These are phyloP conservation scores for Cyprinella venusta DNA, from an alignment of 2,797 vertebrate species.

Conservation along the genomic window DNA sequence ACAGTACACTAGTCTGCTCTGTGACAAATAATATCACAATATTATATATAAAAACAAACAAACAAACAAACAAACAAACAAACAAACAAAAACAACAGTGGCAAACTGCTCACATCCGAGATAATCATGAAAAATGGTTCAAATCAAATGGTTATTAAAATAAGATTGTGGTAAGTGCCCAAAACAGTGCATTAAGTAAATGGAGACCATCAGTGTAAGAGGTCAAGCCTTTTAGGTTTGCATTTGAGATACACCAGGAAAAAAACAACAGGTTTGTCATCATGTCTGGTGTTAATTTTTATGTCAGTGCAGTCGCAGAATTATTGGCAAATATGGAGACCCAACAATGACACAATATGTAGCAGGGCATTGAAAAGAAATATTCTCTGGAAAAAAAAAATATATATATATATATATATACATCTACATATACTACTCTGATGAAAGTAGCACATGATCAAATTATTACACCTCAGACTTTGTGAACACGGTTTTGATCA, in stretches of 20 bases:
- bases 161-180: slow-evolving; percentile 61
- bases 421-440: background rate
- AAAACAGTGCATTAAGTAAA: slow-evolving; percentile 63
- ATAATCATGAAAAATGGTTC: slow-evolving; percentile 48
- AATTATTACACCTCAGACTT: background rate
- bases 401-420: background rate
- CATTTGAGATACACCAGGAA: slow-evolving; percentile 22
- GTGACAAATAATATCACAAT: slow-evolving; percentile 60
- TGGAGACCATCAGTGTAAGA: slow-evolving; percentile 62
- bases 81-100: slow-evolving; percentile 7
- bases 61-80: background rate
- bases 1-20: slow-evolving; percentile 66
- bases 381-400: background rate
- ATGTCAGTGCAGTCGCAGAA: slow-evolving; percentile 46
- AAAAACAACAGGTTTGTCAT: slow-evolving; percentile 14
- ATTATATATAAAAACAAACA: slow-evolving; percentile 38
- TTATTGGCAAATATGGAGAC: slow-evolving; percentile 30
- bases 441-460: background rate
- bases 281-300: slow-evolving; percentile 22
- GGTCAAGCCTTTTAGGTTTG: slow-evolving; percentile 53
- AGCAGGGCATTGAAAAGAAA: slow-evolving; percentile 27
- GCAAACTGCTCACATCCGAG: slow-evolving; percentile 45
- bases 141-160: slow-evolving; percentile 43
- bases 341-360: slow-evolving; percentile 20
- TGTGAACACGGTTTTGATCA: slow-evolving; percentile 14